Evolutionary conservation across 2,797 vertebrate genomes (phyloP).

Genomic region (Remorina albescens): DNA sequence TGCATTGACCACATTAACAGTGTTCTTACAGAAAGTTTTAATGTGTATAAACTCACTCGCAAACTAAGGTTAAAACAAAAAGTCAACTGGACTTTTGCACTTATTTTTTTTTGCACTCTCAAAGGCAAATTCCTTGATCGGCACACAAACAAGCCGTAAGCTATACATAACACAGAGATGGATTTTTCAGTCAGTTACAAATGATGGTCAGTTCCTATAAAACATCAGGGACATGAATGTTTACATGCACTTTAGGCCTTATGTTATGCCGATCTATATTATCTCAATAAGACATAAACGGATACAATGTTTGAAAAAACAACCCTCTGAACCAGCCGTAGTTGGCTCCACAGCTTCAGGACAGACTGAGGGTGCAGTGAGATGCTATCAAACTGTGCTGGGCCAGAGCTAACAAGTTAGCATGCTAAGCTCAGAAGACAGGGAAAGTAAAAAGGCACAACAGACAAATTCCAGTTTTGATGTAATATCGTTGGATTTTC

Average conservation of each 20-base stretch:
- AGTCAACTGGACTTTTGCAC: neutral
- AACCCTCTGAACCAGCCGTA: no score
- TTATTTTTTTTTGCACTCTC: neutral
- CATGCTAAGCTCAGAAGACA: no score
- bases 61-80: slow-evolving; percentile 11
- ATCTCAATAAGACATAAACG: no score
- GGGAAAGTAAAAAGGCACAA: no score
- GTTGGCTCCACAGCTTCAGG: no score
- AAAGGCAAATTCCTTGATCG: neutral
- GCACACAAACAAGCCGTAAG: neutral
- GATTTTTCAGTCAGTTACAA: no score
- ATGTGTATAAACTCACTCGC: neutral
- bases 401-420: no score
- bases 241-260: neutral
- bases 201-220: neutral
- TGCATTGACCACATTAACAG: slow-evolving; percentile 17
- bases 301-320: no score
- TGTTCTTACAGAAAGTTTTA: slow-evolving; percentile 15
- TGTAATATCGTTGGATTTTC: neutral
- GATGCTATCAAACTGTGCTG: no score
- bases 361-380: no score
- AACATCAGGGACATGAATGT: no score
- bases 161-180: neutral
- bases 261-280: neutral
- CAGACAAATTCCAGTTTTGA: neutral